Evolutionary conservation across 2,888 invertebrate species (phyloP).

Genomic region (Rapana venosa): DNA sequence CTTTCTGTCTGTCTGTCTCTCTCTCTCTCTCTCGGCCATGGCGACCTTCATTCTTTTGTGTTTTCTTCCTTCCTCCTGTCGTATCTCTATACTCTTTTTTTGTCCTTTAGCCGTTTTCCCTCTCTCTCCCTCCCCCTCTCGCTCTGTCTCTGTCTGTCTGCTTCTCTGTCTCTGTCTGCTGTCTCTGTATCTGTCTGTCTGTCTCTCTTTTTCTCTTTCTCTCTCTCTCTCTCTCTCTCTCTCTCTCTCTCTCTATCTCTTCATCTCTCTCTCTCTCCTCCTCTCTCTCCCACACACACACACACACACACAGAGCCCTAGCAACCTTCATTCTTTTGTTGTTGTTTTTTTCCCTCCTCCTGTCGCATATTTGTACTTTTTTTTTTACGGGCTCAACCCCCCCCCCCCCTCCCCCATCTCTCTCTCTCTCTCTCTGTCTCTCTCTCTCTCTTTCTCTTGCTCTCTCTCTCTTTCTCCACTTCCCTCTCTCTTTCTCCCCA

Average conservation of each 20-base stretch:
- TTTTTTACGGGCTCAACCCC: no score
- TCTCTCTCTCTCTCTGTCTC: background rate
- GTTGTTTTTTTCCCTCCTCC: no score
- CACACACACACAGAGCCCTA: no score
- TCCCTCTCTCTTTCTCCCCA: background rate
- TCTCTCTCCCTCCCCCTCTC: background rate
- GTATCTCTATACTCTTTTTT: background rate
- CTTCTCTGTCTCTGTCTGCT: background rate
- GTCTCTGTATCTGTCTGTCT: constrained; percentile 1
- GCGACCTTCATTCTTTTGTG: background rate
- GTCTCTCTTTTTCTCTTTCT: constrained; percentile 21
- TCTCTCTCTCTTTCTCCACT: background rate
- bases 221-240: constrained; percentile 9
- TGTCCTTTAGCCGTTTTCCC: background rate
- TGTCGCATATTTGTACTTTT: no score
- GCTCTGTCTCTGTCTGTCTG: background rate
- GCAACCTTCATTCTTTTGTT: no score
- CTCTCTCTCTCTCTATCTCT: background rate
- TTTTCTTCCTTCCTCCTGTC: background rate
- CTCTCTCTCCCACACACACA: background rate
- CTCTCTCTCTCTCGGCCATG: background rate
- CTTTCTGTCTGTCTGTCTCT: background rate
- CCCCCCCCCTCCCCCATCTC: no score
- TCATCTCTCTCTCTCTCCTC: background rate
- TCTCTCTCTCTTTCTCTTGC: background rate